Evolutionary conservation across 2,797 vertebrate genomes (phyloP), one percentile per base, ranked within the genome.

Genomic region (Hephaestus fuliginosus): DNA sequence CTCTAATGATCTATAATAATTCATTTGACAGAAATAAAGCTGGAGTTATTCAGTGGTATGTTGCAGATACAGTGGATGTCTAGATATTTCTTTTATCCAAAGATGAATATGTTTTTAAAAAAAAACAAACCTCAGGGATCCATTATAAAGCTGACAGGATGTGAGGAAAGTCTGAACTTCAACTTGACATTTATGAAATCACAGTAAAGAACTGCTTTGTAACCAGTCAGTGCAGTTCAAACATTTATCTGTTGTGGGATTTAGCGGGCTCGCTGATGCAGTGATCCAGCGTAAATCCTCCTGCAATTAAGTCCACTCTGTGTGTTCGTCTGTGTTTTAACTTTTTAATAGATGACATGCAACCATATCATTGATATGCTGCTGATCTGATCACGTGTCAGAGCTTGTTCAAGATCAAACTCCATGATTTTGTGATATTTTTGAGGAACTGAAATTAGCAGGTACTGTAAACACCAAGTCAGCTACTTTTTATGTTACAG

Each of bases 181-280:
- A 66, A 25, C 53, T 12, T 66, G 61, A 61, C 46, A 55, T 70
- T 76, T 55, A 49, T 41, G 30, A 74, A 57, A 74, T 17, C 41
- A 56, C 13, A 30, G n/a, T 9, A 33, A 41, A 81, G 36, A 66
- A 33, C 33, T 58, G 5, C 13, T 7, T 6, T 46, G 36, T 44
- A 53, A 64, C 22, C 20, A 22, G 11, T 39, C 17, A n/a, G 61
- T 66, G 51, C 30, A n/a, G 15, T 36, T 52, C 36, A 73, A 18
- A 44, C 14, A 36, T 43, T 25, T 41, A 12, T 74, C 28, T 25
- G 25, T 46, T 17, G 25, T 69, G 56, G 33, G 56, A 73, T 51
- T 70, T 39, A 15, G 30, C 15, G 12, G 39, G 43, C 30, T 52
- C 10, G 12, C 25, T 74, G 53, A 55, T 57, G 48, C 30, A 13